Evolutionary conservation across 2,797 vertebrate genomes (phyloP), one percentile per base, ranked within the genome.

Genomic region (Schizothorax lantsangensis): DNA sequence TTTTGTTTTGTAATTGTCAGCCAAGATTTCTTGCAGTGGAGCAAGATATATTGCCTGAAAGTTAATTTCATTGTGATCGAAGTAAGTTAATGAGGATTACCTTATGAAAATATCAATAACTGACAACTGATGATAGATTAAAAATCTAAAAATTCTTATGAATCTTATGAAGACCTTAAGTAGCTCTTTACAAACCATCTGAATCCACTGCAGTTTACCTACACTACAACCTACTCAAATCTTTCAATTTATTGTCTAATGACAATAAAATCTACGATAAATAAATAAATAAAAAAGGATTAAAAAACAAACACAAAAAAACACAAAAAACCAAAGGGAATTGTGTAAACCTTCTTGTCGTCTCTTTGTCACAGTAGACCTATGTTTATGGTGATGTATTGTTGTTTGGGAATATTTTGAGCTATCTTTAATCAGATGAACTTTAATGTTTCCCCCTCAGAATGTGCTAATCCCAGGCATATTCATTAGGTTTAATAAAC

Each of bases 401-500:
- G 45, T 81, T 36, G 1, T 0, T 36, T 69, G 19, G 64, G 45
- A 38, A 11, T 52, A 36, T 79, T 59, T 59, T 69, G 12, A 52
- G 45, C 19, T 12, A 36, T 69, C 19, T 49, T 33, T 69, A 30
- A 66, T 66, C 4, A 66, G n/a, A 69, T 81, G 45, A 38, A 17
- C 21, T 81, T 69, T 38, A 69, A n/a, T 4, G 7, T 36, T 38
- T 52, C 4, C 45, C 47, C 26, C 2, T 38, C 45, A 83, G 68
- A 73, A 40, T 26, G 9, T 59, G 23, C 33, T 9, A 83, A 47
- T 75, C 71, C 54, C 71, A 62, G 21, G 15, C 14, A 62, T 74
- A 84, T 74, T 62, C 26, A 45, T 74, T 84, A 62, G 49, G n/a
- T 74, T 74, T 83, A 43, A 83, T 74, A 83, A 83, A 83, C 36